A percentile compares a stretch with the other conserved stretches of the same genome.
These are phyloP conservation scores for Seriola quinqueradiata DNA, from an alignment of 2,113 vertebrate species.

Conservation along the genomic window DNA sequence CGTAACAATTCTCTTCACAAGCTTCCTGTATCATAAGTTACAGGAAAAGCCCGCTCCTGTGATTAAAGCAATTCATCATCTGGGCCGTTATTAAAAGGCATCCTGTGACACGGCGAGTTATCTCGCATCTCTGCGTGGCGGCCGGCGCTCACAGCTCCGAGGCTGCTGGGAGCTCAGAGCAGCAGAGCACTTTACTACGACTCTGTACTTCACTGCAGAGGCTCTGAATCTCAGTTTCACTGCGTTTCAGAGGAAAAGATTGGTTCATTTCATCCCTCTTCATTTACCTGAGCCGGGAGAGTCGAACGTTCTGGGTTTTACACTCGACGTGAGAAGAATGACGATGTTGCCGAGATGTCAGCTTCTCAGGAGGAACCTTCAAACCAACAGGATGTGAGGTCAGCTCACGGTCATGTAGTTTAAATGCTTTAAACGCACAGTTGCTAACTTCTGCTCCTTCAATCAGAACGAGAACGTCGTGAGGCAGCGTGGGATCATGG, in stretches of 20 bases:
- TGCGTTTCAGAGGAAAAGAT: not conserved
- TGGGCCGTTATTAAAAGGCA: constrained; percentile 72
- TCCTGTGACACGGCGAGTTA: constrained; percentile 60
- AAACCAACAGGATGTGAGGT: no score
- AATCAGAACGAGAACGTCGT: no score
- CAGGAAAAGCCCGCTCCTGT: constrained; percentile 83
- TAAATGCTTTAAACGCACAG: no score
- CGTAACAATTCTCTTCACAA: constrained; percentile 88
- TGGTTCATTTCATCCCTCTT: not conserved
- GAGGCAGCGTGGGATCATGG: no score
- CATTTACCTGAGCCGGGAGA: not conserved
- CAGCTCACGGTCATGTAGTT: no score
- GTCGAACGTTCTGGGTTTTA: not conserved
- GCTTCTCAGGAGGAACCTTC: not conserved
- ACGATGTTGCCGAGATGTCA: no score
- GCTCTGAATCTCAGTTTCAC: not conserved
- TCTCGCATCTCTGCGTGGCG: constrained; percentile 42
- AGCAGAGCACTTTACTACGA: not conserved
- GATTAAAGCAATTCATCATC: constrained; percentile 91
- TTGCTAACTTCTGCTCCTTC: no score
- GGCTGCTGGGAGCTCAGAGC: constrained; percentile 20
- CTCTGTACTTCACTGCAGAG: not conserved
- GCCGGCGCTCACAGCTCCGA: constrained; percentile 15
- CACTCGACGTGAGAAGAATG: not conserved
- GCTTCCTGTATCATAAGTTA: constrained; percentile 88